Percentiles rank a stretch among this genome's conserved stretches.
phyloP scores from a whole-genome alignment of 2,113 vertebrate species.

The Marcusenius ussheri region DNA sequence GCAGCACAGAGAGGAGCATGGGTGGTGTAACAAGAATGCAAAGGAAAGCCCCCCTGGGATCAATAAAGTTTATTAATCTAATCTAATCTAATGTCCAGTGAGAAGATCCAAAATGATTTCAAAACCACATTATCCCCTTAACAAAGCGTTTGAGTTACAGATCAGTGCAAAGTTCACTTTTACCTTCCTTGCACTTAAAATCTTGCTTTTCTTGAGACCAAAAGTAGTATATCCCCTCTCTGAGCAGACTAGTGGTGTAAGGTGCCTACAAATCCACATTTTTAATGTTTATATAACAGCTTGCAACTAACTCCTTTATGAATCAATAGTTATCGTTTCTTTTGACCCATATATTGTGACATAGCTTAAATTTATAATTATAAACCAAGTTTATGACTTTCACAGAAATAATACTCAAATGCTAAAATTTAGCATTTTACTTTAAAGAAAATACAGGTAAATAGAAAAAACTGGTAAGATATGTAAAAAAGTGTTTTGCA shows the following conservation, averaged over 20 bases:
- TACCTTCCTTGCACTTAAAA: background rate
- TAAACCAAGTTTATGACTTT: background rate
- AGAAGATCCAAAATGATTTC: background rate
- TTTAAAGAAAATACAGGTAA: background rate
- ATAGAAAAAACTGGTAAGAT: background rate
- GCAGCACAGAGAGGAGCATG: background rate
- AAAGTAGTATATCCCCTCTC: background rate
- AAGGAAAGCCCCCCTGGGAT: background rate
- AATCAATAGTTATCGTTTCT: background rate
- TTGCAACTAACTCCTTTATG: background rate
- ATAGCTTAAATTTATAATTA: background rate
- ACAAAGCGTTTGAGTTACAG: background rate
- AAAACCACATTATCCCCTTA: background rate
- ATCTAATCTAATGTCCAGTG: background rate
- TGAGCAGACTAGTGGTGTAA: background rate
- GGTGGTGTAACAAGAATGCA: background rate
- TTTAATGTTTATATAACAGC: background rate
- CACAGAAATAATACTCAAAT: background rate
- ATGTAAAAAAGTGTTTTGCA: background rate
- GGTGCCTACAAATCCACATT: background rate
- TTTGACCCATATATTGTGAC: background rate
- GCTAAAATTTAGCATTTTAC: background rate
- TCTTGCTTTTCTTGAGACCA: background rate
- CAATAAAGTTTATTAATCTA: background rate
- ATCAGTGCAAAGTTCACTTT: background rate